Evolutionary conservation across 2,888 invertebrate species (phyloP), one percentile per base, ranked within the genome.

Genomic region (Philopedon plagiatum): DNA sequence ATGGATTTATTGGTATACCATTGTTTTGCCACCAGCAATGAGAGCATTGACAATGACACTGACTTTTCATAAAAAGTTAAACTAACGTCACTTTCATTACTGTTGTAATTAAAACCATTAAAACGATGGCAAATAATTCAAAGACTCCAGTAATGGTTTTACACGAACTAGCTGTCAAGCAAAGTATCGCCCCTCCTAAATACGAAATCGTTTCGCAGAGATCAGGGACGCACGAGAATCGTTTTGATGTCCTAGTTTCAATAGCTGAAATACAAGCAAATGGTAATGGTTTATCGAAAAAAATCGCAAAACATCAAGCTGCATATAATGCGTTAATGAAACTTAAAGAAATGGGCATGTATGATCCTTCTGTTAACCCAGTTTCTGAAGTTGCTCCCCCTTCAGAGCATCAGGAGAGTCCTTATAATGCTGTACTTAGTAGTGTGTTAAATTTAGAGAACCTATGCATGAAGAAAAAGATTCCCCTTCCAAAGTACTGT

Each of bases 101-200:
- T n/a, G n/a, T n/a, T n/a, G n/a, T n/a, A n/a, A n/a, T n/a, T n/a
- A n/a, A n/a, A n/a, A n/a, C n/a, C n/a, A n/a, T n/a, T n/a, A n/a
- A n/a, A n/a, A n/a, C n/a, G n/a, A n/a, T n/a, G n/a, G n/a, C n/a
- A n/a, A n/a, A n/a, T n/a, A n/a, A n/a, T n/a, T n/a, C n/a, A n/a
- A 23, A 18, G 63, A 86, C 86, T 0, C 89, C 91, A 0, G 89
- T 90, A 5, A 90, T 91, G 34, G 87, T 91, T 2, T 84, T 92
- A n/a, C 91, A 92, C 81, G 92, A 92, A 82, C 86, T 90, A 84
- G 89, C 91, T 84, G 85, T 89, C 2, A 90, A 90, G 77, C 82
- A 85, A 26, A 85, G 86, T 0, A 78, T 81, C 15, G 79, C 84
- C 0, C 90, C 91, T 0, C 89, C 89, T 3, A 80, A 80, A 65